A percentile compares a stretch with the other conserved stretches of the same genome.
These are phyloP conservation scores for Cyclophora punctaria DNA, from an alignment of 2,888 invertebrate genomes.

Conservation along the genomic window DNA sequence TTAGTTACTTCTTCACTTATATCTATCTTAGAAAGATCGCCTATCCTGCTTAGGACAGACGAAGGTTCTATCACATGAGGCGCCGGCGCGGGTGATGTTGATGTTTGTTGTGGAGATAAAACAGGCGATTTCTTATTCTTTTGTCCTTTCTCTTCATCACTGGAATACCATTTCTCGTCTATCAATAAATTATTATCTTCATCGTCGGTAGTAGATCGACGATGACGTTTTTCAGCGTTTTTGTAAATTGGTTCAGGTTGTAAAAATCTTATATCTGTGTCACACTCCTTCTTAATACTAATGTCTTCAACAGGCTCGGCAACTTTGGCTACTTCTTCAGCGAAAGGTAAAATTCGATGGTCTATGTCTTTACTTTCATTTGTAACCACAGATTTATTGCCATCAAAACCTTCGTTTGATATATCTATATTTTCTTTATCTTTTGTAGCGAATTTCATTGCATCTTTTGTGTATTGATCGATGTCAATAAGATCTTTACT, in stretches of 20 bases:
- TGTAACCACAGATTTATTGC: constrained; percentile 36
- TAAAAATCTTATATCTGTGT: constrained; percentile 65
- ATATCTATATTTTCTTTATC: constrained; percentile 67
- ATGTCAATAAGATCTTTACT: constrained; percentile 67
- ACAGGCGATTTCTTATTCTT: constrained; percentile 52
- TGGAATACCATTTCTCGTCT: constrained; percentile 85
- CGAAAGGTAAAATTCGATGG: constrained; percentile 64
- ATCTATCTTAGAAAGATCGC: constrained; percentile 82
- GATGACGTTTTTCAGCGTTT: constrained; percentile 60
- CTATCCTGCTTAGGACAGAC: constrained; percentile 76
- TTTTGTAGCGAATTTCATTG: constrained; percentile 64
- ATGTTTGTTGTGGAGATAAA: constrained; percentile 45
- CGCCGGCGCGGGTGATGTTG: constrained; percentile 46
- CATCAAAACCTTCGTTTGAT: constrained; percentile 53
- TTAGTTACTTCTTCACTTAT: constrained; percentile 84
- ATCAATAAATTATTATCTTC: constrained; percentile 75
- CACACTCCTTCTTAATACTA: constrained; percentile 41
- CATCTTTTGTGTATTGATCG: constrained; percentile 72
- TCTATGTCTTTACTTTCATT: constrained; percentile 64
- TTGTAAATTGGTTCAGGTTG: constrained; percentile 66
- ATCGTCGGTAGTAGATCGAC: constrained; percentile 72
- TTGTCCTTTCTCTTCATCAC: constrained; percentile 80
- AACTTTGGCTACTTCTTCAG: constrained; percentile 42
- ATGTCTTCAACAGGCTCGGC: constrained; percentile 30
- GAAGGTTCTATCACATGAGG: constrained; percentile 72